Evolutionary conservation across 2,888 invertebrate genomes (phyloP).

Genomic region (Nomada fucata): DNA sequence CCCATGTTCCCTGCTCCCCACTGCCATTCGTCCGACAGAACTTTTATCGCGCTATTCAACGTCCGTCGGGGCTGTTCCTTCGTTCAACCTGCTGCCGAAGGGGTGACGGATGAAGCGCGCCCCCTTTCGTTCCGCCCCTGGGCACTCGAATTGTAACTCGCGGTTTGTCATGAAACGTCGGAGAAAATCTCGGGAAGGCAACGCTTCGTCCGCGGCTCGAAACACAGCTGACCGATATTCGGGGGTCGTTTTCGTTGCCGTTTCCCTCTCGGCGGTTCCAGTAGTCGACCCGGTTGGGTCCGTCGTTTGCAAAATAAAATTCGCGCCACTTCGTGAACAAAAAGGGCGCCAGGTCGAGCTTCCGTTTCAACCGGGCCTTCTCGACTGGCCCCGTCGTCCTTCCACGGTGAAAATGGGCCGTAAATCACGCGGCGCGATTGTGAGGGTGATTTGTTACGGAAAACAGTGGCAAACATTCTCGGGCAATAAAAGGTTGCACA

Average conservation of each 20-base stretch:
- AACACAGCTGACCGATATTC: slow-evolving; percentile 54
- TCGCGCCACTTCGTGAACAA: slow-evolving; percentile 44
- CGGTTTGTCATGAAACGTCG: too few species aligned
- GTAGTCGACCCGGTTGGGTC: slow-evolving; percentile 23
- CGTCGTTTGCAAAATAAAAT: slow-evolving; percentile 53
- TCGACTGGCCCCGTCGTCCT: slow-evolving; percentile 26
- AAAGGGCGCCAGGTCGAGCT: slow-evolving; percentile 60
- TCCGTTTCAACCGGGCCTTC: slow-evolving; percentile 61
- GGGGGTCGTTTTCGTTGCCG: slow-evolving; percentile 29
- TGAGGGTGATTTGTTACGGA: slow-evolving; percentile 59
- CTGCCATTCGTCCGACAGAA: background rate
- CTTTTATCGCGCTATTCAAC: slow-evolving; percentile 30
- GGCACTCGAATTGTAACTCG: too few species aligned
- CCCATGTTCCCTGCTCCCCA: slow-evolving; percentile 3
- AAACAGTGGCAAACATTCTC: slow-evolving; percentile 52
- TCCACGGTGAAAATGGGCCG: slow-evolving; percentile 15
- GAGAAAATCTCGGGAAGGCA: background rate
- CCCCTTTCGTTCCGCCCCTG: too few species aligned
- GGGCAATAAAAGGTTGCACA: slow-evolving; percentile 35
- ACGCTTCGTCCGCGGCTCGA: background rate
- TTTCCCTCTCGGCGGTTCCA: slow-evolving; percentile 36
- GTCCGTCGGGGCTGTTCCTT: background rate
- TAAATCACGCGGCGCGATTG: slow-evolving; percentile 53
- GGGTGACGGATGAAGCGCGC: too few species aligned
- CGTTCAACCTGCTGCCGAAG: too few species aligned